Evolutionary conservation across 2,113 vertebrate genomes (phyloP), one percentile per base, ranked within the genome.

Genomic region (Numida meleagris): DNA sequence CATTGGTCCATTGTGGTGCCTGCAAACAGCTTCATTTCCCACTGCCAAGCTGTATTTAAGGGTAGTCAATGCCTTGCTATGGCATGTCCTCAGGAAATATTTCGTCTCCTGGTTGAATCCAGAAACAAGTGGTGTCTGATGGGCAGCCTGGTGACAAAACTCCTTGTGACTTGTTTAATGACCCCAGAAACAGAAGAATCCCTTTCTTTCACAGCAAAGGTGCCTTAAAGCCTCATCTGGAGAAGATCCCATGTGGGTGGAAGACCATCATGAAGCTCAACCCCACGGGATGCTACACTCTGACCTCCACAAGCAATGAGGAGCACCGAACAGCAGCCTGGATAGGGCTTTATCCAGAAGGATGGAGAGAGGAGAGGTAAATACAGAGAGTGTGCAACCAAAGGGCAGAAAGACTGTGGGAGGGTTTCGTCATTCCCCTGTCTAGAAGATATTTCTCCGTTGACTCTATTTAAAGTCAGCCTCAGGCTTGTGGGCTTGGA

Each of bases 401-500:
- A 70, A 88, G 87, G 38, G 21, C 36, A 93, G 8, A 68, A 42
- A 73, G 21, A 65, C 75, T 82, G 31, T 50, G 82, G 67, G 65
- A 89, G 59, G 82, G 27, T 57, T 95, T 90, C 91, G 95, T 96
- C 85, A 82, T 88, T 87, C 87, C 31, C 62, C 95, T 42, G 90
- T 94, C 96, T 88, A 83, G 94, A 92, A 97, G 96, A 95, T 94
- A 88, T 85, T 76, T 97, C 95, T 97, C 95, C 95, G 84, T 59
- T 96, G 95, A 75, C 88, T 97, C 94, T 92, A 93, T 89, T 97
- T 96, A 96, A 97, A 96, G 88, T 91, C 68, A 95, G 92, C 95
- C 83, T 62, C 92, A 78, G 97, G 97, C 96, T 74, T 82, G 65
- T 86, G 88, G 83, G 72, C 66, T 86, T 63, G 72, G 68, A 89